These are phyloP conservation scores for Caenorhabditis virilis DNA, from an alignment of 2,888 invertebrate species.

Conservation along the genomic window DNA sequence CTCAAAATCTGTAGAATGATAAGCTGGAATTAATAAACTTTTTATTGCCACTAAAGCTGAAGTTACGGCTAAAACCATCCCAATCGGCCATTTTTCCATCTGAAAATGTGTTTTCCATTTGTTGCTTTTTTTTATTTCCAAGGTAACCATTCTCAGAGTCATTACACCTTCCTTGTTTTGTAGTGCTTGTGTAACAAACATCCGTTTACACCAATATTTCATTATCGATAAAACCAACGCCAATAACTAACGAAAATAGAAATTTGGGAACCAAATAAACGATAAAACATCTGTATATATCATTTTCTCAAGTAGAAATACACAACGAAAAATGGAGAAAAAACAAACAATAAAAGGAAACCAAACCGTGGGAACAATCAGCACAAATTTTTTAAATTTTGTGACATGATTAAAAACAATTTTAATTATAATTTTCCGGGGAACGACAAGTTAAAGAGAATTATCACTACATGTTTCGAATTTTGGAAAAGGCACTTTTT, in stretches of 20 bases:
- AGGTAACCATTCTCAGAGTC: slow-evolving; percentile 14
- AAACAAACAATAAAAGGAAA: neutral
- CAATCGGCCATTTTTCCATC: no score
- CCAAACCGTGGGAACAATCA: no score
- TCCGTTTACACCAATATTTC: neutral
- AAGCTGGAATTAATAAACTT: slow-evolving; percentile 44
- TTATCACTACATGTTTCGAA: slow-evolving; percentile 15
- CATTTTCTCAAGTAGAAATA: neutral
- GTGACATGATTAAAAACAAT: no score
- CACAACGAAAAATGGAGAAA: neutral
- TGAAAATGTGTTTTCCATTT: no score
- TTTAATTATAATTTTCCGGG: no score
- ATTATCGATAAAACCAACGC: slow-evolving; percentile 29
- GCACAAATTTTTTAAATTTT: no score
- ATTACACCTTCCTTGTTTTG: slow-evolving; percentile 1
- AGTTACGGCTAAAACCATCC: slow-evolving; percentile 2
- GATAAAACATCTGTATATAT: neutral
- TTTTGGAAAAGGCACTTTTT: slow-evolving; percentile 2
- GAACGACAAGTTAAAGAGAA: no score
- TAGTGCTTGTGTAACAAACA: neutral
- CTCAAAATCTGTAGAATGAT: slow-evolving; percentile 67
- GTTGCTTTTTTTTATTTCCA: no score
- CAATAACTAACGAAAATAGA: slow-evolving; percentile 29
- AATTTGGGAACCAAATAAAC: neutral
- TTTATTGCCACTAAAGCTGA: slow-evolving; percentile 43